A percentile compares a stretch with the other conserved stretches of the same genome.
Conservation (phyloP, 2,888 invertebrate genomes). For the Leucoptera coffeella region DNA sequence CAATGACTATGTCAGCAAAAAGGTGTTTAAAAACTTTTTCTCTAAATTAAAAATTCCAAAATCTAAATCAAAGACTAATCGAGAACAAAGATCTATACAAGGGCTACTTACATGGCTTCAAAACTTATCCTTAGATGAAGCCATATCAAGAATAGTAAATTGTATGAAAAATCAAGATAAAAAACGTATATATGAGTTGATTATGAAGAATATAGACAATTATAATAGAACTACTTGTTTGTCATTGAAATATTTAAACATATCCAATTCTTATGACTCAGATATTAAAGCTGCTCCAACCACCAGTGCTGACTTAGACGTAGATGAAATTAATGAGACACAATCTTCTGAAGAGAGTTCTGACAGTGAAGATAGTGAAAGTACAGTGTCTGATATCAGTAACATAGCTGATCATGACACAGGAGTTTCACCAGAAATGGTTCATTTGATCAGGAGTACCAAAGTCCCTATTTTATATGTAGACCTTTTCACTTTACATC, state of each 20-base stretch:
- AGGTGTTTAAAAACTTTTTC: constrained; percentile 66
- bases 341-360: neutral
- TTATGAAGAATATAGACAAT: constrained; percentile 57
- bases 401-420: neutral
- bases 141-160: constrained; percentile 60
- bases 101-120: constrained; percentile 71
- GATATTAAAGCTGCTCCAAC: neutral
- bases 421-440: too few species aligned
- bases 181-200: constrained; percentile 42
- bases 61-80: constrained; percentile 43
- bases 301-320: constrained; percentile 7
- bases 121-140: constrained; percentile 62
- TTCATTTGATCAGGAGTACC: constrained; percentile 56
- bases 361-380: neutral
- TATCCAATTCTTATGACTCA: constrained; percentile 8
- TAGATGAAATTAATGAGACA: constrained; percentile 3
- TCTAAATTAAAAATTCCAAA: constrained; percentile 55
- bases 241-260: constrained; percentile 53
- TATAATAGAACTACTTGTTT: constrained; percentile 56
- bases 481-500: constrained; percentile 59
- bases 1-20: constrained; percentile 77
- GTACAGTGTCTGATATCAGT: too few species aligned
- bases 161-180: constrained; percentile 53
- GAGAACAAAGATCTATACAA: constrained; percentile 64
- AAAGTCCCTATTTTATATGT: constrained; percentile 61